These are phyloP conservation scores for Coremacera marginata DNA, from an alignment of 2,888 invertebrate genomes.

Conservation along the genomic window DNA sequence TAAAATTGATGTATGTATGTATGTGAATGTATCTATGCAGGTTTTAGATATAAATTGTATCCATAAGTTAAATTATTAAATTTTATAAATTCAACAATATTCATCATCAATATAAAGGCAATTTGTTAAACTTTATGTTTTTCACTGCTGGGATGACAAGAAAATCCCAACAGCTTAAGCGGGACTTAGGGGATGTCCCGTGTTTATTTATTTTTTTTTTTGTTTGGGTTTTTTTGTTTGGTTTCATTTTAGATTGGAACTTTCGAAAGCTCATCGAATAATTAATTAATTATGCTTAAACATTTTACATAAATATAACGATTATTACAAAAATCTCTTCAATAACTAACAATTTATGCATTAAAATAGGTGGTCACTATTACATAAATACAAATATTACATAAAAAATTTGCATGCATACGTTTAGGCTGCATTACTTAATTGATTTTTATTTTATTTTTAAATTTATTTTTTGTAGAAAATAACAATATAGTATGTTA, in stretches of 20 bases:
- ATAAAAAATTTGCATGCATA: conserved; percentile 25
- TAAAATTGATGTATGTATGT: conserved; percentile 1
- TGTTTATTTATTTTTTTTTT: conserved; percentile 8
- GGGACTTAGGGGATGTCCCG: neutral
- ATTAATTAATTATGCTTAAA: conserved; percentile 13
- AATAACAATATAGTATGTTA: neutral
- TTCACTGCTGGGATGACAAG: conserved; percentile 20
- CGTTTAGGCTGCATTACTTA: neutral
- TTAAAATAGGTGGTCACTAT: conserved; percentile 51
- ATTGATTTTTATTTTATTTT: conserved; percentile 7
- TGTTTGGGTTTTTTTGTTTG: too few relatives aligned
- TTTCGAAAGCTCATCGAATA: conserved; percentile 5
- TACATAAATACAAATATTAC: conserved; percentile 38
- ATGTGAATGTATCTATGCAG: neutral
- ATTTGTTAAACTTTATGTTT: conserved; percentile 49
- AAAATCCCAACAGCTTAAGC: neutral
- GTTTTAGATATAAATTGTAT: conserved; percentile 14
- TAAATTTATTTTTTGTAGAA: neutral
- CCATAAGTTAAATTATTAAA: conserved; percentile 26
- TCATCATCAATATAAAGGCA: conserved; percentile 57
- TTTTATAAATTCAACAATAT: conserved; percentile 30
- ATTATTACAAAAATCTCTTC: neutral
- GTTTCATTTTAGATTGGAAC: neutral
- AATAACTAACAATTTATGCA: neutral
- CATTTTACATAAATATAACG: conserved; percentile 18